A percentile compares a stretch with the other conserved stretches of the same genome.
These are phyloP conservation scores for Metopia argyrocephala DNA, from an alignment of 2,888 invertebrate species.

Conservation along the genomic window DNA sequence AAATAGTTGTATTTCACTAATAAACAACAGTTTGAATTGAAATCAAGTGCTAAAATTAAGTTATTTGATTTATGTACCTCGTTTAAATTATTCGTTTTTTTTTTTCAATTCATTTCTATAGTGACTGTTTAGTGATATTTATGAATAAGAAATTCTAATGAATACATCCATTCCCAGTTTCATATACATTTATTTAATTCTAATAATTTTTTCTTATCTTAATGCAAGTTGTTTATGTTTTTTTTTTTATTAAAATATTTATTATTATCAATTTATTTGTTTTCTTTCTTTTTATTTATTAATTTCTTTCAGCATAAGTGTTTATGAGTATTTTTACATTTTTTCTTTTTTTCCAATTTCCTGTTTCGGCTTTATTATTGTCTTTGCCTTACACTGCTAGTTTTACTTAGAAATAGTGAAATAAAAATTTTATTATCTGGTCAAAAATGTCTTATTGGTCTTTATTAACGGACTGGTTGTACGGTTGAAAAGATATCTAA, in stretches of 20 bases:
- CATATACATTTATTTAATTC: too few species aligned
- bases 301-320: slow-evolving; percentile 9
- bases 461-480: background rate
- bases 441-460: background rate
- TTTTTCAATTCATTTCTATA: too few species aligned
- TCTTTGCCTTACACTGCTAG: background rate
- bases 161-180: slow-evolving; percentile 30
- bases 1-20: too few species aligned
- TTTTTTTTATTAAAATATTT: slow-evolving; percentile 29
- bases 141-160: background rate
- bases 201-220: slow-evolving; percentile 44
- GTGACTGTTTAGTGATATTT: too few species aligned
- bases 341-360: slow-evolving; percentile 46
- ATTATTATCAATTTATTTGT: slow-evolving; percentile 10
- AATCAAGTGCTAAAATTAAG: too few species aligned
- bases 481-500: background rate
- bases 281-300: slow-evolving; percentile 1
- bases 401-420: slow-evolving; percentile 25
- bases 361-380: slow-evolving; percentile 48
- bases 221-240: slow-evolving; percentile 58
- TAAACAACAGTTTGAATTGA: too few species aligned
- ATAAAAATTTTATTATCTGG: slow-evolving; percentile 23
- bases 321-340: slow-evolving; percentile 6
- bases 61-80: too few species aligned
- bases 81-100: too few species aligned